Evolutionary conservation across 2,888 invertebrate genomes (phyloP).

Genomic region (Allophyes oxyacanthae): DNA sequence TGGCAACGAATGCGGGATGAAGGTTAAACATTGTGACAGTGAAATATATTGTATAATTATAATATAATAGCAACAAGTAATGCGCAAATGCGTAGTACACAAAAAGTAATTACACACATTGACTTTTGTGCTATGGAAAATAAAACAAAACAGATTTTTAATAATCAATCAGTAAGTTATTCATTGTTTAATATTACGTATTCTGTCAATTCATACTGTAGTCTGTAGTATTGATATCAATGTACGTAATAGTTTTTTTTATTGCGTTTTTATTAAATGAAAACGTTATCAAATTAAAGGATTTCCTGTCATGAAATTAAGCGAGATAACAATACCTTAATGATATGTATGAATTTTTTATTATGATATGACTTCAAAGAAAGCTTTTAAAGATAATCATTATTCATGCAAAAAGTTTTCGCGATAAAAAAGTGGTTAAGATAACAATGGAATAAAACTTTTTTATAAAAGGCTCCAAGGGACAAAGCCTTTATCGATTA

Average conservation of each 20-base stretch:
- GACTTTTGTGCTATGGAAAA: too few species aligned
- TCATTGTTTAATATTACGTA: too few species aligned
- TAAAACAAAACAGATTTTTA: too few species aligned
- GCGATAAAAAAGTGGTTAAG: constrained; percentile 31
- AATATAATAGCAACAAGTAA: too few species aligned
- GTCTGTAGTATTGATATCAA: too few species aligned
- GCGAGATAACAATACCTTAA: constrained; percentile 14
- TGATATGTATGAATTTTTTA: constrained; percentile 43
- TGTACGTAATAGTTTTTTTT: too few species aligned
- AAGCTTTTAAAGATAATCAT: constrained; percentile 65
- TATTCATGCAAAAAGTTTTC: constrained; percentile 67
- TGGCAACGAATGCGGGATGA: not conserved
- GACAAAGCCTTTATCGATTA: constrained; percentile 3
- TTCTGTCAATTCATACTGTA: too few species aligned
- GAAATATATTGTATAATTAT: too few species aligned
- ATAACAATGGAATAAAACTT: constrained; percentile 35
- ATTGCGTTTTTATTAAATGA: not conserved
- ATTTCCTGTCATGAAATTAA: not conserved
- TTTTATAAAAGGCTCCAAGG: constrained; percentile 14
- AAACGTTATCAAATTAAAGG: constrained; percentile 5
- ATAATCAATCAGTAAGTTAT: too few species aligned
- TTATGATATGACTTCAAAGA: constrained; percentile 62
- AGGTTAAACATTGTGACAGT: not conserved
- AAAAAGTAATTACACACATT: too few species aligned
- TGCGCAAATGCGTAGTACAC: too few species aligned